Evolutionary conservation across 2,797 vertebrate species (phyloP).

Genomic region (Brachymystax lenok): DNA sequence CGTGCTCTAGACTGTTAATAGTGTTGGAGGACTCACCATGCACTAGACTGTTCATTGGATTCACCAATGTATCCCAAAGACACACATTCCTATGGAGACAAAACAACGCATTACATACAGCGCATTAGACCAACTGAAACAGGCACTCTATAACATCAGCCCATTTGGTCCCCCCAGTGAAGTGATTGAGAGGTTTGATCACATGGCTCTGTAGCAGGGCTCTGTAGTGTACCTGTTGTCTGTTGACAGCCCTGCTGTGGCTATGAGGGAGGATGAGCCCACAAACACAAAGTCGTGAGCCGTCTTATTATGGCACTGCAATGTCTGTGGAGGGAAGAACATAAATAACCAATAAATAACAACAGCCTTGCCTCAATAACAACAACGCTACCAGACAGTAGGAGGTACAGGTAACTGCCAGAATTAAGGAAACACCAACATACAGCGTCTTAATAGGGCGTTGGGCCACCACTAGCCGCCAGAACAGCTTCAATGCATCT

Average conservation of each 20-base stretch:
- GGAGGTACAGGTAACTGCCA: background rate
- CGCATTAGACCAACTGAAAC: background rate
- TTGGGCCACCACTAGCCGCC: too few species aligned
- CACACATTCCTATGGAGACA: conserved; percentile 87
- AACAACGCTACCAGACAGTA: background rate
- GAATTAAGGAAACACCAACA: too few species aligned
- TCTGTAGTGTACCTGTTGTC: conserved; percentile 85
- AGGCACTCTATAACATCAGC: background rate
- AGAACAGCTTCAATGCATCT: too few species aligned
- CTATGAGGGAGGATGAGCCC: conserved; percentile 95
- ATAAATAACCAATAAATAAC: conserved; percentile 8
- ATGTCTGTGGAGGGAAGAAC: conserved; percentile 73
- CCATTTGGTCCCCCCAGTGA: background rate
- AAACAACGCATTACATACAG: background rate
- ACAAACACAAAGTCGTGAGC: conserved; percentile 96
- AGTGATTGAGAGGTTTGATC: background rate
- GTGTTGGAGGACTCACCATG: conserved; percentile 81
- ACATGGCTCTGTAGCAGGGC: background rate
- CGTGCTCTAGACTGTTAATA: background rate
- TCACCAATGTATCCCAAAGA: conserved; percentile 96
- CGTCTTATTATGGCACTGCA: conserved; percentile 98
- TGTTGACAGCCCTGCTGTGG: conserved; percentile 92
- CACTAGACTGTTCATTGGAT: conserved; percentile 86
- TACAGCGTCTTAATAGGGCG: too few species aligned
- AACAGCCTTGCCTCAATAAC: conserved; percentile 22